Evolutionary conservation across 2,113 vertebrate genomes (phyloP).

Genomic region (Pelmatolapia mariae): DNA sequence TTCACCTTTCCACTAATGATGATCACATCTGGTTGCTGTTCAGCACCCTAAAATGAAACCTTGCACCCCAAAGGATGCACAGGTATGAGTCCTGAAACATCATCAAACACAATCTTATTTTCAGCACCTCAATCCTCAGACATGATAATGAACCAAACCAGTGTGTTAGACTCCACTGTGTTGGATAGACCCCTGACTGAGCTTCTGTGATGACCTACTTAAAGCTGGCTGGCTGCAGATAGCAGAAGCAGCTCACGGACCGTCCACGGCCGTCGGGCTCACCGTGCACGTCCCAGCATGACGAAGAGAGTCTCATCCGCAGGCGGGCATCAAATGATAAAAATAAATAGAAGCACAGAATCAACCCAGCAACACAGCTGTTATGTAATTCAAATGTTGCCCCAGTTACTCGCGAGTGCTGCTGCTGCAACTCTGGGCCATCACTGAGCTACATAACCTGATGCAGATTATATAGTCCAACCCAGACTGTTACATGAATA

Average conservation of each 20-base stretch:
- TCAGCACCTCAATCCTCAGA: neutral
- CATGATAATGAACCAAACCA: neutral
- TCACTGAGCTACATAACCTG: neutral
- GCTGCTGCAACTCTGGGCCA: neutral
- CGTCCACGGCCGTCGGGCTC: constrained; percentile 31
- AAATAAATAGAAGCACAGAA: constrained; percentile 57
- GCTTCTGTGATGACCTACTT: constrained; percentile 53
- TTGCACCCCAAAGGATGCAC: neutral
- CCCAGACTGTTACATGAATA: neutral
- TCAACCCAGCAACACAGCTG: constrained; percentile 57
- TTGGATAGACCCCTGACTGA: constrained; percentile 7
- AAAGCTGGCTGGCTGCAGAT: constrained; percentile 33
- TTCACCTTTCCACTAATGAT: neutral
- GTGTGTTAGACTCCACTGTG: neutral
- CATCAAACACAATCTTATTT: neutral
- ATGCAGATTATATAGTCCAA: constrained; percentile 16
- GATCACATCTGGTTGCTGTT: neutral
- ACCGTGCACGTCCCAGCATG: constrained; percentile 39
- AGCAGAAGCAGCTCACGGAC: constrained; percentile 21
- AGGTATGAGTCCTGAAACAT: neutral
- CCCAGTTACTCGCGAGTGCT: constrained; percentile 35
- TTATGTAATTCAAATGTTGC: constrained; percentile 55
- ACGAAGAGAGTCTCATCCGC: constrained; percentile 45
- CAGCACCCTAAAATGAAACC: neutral
- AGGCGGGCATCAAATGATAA: constrained; percentile 51